A percentile compares a stretch with the other conserved stretches of the same genome.
phyloP scores from a whole-genome alignment of 2,113 vertebrate species.

The Oceanites oceanicus region DNA sequence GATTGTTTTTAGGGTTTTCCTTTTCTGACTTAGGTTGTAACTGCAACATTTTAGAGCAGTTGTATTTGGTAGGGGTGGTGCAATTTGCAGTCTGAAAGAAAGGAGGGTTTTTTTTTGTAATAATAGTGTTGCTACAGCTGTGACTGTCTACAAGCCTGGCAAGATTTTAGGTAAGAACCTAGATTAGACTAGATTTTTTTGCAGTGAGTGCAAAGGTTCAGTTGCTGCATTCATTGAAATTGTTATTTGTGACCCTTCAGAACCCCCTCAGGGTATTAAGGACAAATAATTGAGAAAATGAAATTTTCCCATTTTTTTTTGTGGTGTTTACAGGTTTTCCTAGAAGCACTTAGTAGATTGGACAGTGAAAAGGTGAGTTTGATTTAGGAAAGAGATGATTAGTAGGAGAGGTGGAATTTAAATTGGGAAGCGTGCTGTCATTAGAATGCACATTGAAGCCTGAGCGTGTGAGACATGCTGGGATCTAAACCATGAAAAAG shows the following conservation, averaged over 20 bases:
- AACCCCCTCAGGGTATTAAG: not conserved
- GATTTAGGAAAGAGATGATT: not conserved
- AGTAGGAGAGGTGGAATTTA: not conserved
- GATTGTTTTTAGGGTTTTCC: not conserved
- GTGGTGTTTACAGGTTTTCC: not conserved
- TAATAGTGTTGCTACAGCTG: not conserved
- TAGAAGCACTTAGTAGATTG: not conserved
- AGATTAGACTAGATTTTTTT: not conserved
- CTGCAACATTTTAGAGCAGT: not conserved
- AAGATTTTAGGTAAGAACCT: not conserved
- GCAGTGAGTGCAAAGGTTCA: not conserved
- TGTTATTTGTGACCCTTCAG: not conserved
- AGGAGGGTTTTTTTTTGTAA: accelerated
- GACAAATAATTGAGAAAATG: not conserved
- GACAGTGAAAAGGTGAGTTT: not conserved
- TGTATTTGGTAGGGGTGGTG: not conserved
- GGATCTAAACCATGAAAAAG: not conserved
- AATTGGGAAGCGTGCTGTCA: not conserved
- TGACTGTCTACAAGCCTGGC: not conserved
- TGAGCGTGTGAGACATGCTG: accelerated
- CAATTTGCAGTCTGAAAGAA: not conserved
- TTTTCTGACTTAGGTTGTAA: not conserved
- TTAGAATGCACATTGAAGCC: not conserved
- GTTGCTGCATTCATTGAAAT: not conserved
- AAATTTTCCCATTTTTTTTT: not conserved